A percentile compares a stretch with the other conserved stretches of the same genome.
Conservation (phyloP, 2,113 vertebrate genomes). For the Dolichotis patagonum region DNA sequence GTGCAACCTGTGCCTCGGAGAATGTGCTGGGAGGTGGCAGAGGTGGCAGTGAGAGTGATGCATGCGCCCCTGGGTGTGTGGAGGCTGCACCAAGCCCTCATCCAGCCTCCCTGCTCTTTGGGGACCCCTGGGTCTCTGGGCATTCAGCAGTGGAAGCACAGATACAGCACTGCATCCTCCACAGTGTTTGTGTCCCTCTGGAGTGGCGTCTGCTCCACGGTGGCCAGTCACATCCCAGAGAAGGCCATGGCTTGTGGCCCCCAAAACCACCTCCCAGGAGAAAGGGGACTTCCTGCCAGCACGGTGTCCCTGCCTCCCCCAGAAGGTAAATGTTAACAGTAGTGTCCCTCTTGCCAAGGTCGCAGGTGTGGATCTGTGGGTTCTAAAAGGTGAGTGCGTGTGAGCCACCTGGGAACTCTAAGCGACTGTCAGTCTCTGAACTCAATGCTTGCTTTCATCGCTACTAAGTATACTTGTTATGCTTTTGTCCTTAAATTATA, state of each 20-base stretch:
- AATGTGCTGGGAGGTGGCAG: not conserved
- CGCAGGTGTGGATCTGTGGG: not conserved
- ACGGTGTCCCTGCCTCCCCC: not conserved
- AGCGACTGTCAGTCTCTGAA: not conserved
- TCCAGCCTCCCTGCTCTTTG: not conserved
- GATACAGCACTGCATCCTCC: fast-evolving
- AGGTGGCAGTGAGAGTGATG: not conserved
- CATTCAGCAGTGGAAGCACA: not conserved
- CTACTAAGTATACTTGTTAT: not conserved
- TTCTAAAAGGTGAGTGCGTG: not conserved
- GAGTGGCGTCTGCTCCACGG: not conserved
- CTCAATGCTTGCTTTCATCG: not conserved
- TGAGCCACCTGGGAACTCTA: not conserved
- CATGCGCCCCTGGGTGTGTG: fast-evolving
- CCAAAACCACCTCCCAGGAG: not conserved
- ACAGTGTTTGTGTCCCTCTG: not conserved
- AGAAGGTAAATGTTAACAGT: not conserved
- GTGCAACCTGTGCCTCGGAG: not conserved
- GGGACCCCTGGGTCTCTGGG: fast-evolving
- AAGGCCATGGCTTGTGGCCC: fast-evolving
- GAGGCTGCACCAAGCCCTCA: fast-evolving
- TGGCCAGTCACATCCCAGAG: not conserved
- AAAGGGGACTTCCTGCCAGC: fast-evolving
- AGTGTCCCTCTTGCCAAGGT: not conserved
- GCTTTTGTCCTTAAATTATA: conserved; percentile 8